These are phyloP conservation scores for Flabesymbios commensalis DNA, from an alignment of 2,888 invertebrate species.

Conservation along the genomic window DNA sequence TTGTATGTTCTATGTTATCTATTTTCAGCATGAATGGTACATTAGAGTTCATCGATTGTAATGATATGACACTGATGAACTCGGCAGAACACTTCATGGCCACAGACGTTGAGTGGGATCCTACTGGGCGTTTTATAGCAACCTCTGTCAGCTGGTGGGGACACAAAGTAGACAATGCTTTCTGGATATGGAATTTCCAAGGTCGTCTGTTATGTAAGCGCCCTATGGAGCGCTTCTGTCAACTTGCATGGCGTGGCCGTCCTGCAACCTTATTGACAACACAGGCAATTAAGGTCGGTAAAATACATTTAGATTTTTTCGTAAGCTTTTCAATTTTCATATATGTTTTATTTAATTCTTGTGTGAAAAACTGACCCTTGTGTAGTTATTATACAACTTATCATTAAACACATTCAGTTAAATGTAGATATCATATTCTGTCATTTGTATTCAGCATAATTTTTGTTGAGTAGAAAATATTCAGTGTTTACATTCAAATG, in stretches of 20 bases:
- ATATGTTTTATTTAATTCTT: too few relatives aligned
- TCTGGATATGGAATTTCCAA: slow-evolving; percentile 98
- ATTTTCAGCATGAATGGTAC: slow-evolving; percentile 70
- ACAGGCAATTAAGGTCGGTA: slow-evolving; percentile 71
- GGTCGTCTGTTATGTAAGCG: slow-evolving; percentile 77
- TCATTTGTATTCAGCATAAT: not conserved
- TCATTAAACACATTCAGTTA: too few relatives aligned
- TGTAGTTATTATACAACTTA: too few relatives aligned
- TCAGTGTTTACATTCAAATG: too few relatives aligned
- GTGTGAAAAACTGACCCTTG: too few relatives aligned
- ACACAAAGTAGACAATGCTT: slow-evolving; percentile 83
- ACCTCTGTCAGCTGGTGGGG: slow-evolving; percentile 95
- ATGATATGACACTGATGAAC: slow-evolving; percentile 94
- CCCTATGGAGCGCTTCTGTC: slow-evolving; percentile 89
- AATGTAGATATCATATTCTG: not conserved
- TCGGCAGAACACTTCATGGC: slow-evolving; percentile 88
- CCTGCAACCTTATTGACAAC: slow-evolving; percentile 82
- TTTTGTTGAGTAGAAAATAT: too few relatives aligned
- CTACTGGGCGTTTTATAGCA: slow-evolving; percentile 96
- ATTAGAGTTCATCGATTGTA: slow-evolving; percentile 92
- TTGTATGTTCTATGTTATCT: too few relatives aligned
- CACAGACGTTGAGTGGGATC: slow-evolving; percentile 99
- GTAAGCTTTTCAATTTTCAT: too few relatives aligned
- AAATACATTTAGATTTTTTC: too few relatives aligned
- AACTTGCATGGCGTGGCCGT: slow-evolving; percentile 94